A percentile compares a stretch with the other conserved stretches of the same genome.
Evolutionary conservation across 2,797 vertebrate genomes (phyloP).

Genomic region (Chromis chromis): DNA sequence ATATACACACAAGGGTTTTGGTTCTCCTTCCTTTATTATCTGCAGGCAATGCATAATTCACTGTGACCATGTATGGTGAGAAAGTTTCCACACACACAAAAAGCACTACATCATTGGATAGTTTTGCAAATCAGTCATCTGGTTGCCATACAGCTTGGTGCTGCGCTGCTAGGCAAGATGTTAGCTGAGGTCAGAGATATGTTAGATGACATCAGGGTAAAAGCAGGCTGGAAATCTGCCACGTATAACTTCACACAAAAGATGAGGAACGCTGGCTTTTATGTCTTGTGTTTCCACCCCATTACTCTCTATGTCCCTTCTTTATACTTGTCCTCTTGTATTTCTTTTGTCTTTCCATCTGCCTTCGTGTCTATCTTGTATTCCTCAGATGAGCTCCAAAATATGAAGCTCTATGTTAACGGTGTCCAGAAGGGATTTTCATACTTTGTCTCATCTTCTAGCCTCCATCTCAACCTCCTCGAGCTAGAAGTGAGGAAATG

Average conservation of each 20-base stretch:
- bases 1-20: constrained; percentile 12
- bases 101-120: constrained; percentile 67
- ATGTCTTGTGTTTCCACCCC: constrained; percentile 14
- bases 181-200: constrained; percentile 70
- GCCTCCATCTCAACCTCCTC: constrained; percentile 46
- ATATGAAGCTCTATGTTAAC: constrained; percentile 18
- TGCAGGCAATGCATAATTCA: constrained; percentile 44
- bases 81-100: constrained; percentile 36
- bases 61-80: constrained; percentile 72
- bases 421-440: constrained; percentile 58
- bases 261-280: constrained; percentile 39
- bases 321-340: constrained; percentile 21
- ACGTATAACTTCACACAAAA: constrained; percentile 48
- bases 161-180: constrained; percentile 53
- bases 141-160: constrained; percentile 62
- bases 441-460: constrained; percentile 56
- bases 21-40: constrained; percentile 44
- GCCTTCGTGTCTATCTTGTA: constrained; percentile 25
- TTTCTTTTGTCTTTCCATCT: constrained; percentile 28
- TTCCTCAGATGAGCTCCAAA: constrained; percentile 30
- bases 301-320: constrained; percentile 17
- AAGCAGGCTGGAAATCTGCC: constrained; percentile 69
- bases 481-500: constrained; percentile 54
- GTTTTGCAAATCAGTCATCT: constrained; percentile 70
- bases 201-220: constrained; percentile 75